Conservation (phyloP, 2,113 vertebrate genomes). For the Rhinolophus ferrumequinum region DNA sequence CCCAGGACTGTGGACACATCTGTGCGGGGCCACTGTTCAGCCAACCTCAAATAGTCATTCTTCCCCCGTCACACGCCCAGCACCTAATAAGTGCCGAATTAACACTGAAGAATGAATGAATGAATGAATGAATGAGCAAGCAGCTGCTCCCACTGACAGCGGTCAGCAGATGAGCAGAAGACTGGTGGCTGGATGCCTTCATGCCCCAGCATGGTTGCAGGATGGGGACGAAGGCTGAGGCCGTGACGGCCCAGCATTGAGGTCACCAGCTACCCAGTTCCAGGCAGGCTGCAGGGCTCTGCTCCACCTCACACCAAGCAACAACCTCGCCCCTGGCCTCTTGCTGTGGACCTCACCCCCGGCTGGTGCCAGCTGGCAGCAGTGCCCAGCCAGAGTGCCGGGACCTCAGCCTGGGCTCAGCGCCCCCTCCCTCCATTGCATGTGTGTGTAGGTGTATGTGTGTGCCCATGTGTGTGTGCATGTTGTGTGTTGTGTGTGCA, state of each 20-base stretch:
- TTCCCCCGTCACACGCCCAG: not conserved
- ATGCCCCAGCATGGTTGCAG: fast-evolving
- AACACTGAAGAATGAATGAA: not conserved
- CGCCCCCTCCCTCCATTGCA: fast-evolving
- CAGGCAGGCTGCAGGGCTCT: not conserved
- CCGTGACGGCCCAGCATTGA: fast-evolving
- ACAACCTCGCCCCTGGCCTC: not conserved
- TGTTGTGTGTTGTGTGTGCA: not conserved
- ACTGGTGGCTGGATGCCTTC: fast-evolving
- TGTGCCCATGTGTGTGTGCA: too few relatives aligned
- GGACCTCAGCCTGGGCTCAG: not conserved
- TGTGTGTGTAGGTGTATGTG: fast-evolving
- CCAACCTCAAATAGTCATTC: not conserved
- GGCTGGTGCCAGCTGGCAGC: not conserved
- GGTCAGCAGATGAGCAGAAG: not conserved
- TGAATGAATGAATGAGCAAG: not conserved
- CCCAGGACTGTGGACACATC: fast-evolving
- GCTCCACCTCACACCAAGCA: not conserved
- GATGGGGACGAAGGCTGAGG: fast-evolving
- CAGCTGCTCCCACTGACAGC: not conserved
- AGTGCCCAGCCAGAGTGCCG: fast-evolving
- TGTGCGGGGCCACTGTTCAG: not conserved
- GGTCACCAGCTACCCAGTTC: fast-evolving
- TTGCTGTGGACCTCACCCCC: not conserved
- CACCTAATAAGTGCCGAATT: not conserved